Conservation (phyloP, 2,113 vertebrate genomes). For the Myocastor coypus region DNA sequence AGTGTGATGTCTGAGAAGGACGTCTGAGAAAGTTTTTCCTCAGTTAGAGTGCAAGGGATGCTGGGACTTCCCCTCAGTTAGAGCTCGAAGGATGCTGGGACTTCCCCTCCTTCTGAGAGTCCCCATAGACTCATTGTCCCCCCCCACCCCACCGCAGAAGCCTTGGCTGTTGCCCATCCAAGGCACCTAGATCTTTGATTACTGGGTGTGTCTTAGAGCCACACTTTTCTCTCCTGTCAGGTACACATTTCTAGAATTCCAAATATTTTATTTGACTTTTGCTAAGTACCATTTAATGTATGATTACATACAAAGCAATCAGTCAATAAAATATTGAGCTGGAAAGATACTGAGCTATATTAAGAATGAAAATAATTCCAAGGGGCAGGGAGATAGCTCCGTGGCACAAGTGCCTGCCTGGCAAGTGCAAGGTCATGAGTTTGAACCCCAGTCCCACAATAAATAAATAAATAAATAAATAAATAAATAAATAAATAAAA, state of each 20-base stretch:
- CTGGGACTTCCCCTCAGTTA: neutral
- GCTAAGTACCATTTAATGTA: neutral
- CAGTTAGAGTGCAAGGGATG: neutral
- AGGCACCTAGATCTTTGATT: neutral
- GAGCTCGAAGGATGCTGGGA: too few relatives aligned
- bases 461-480: too few relatives aligned
- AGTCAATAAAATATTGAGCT: neutral
- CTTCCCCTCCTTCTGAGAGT: neutral
- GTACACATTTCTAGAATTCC: constrained; percentile 22
- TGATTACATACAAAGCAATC: neutral
- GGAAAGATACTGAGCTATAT: neutral
- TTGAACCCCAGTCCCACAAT: too few relatives aligned
- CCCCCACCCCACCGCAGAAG: neutral
- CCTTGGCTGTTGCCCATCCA: neutral
- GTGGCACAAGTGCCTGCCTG: too few relatives aligned
- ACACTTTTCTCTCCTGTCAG: neutral
- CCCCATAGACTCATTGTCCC: neutral
- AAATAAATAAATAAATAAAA: too few relatives aligned
- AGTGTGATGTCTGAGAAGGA: neutral
- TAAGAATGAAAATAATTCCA: neutral
- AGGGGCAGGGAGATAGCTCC: too few relatives aligned
- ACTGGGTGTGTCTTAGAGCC: neutral
- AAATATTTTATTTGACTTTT: constrained; percentile 22
- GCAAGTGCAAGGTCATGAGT: too few relatives aligned
- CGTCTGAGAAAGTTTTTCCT: neutral